phyloP scores from a whole-genome alignment of 2,888 invertebrate genomes.

The Prionchulus punctatus region DNA sequence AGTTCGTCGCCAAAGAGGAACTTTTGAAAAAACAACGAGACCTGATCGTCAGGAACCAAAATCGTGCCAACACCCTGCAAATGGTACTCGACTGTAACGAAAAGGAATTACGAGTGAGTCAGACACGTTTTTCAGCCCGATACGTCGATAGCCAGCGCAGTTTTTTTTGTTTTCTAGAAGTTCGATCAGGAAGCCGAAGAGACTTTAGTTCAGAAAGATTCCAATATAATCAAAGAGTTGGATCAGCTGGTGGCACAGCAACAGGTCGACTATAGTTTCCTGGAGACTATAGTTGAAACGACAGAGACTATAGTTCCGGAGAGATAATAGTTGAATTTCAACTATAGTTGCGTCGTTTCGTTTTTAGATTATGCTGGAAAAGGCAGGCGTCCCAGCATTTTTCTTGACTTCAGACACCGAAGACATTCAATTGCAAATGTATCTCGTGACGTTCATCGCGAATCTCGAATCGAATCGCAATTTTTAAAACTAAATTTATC shows the following conservation, averaged over 20 bases:
- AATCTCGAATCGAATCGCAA: too few relatives aligned
- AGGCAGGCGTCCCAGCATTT: constrained; percentile 3
- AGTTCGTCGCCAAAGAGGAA: too few relatives aligned
- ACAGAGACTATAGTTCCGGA: too few relatives aligned
- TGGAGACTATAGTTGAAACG: background rate
- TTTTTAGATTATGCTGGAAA: background rate
- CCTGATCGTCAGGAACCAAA: too few relatives aligned
- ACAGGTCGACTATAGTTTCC: background rate
- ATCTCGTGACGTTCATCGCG: background rate
- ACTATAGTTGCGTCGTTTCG: background rate
- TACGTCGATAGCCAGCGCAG: too few relatives aligned
- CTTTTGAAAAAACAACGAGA: too few relatives aligned
- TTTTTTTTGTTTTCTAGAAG: background rate
- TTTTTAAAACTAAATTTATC: too few relatives aligned
- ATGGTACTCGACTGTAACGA: too few relatives aligned
- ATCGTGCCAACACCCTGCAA: too few relatives aligned
- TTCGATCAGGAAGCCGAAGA: background rate
- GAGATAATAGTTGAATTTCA: background rate
- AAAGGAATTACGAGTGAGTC: too few relatives aligned
- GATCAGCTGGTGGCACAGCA: constrained; percentile 1
- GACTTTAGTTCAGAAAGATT: background rate
- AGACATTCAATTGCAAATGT: background rate
- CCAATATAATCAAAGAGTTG: background rate
- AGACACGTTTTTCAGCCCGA: too few relatives aligned
- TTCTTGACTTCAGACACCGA: background rate